Evolutionary conservation across 2,113 vertebrate genomes (phyloP).

Genomic region (Pontoporia blainvillei): DNA sequence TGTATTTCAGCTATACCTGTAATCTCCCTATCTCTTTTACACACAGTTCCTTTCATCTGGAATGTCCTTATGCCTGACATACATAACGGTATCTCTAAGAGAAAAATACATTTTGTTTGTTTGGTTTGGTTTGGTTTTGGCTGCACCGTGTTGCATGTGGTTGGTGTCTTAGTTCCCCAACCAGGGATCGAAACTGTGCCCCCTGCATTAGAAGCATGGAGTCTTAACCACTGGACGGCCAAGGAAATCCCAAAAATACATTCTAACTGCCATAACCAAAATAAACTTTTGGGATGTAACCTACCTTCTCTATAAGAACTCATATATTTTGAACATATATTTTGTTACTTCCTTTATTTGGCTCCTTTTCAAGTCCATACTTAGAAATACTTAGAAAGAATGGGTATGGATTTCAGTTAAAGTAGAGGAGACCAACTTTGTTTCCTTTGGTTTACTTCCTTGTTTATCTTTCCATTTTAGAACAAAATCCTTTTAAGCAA

Average conservation of each 20-base stretch:
- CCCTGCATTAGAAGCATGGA: too few species aligned
- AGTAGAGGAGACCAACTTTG: neutral
- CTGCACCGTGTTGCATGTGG: too few species aligned
- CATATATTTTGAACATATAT: neutral
- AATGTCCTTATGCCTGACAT: neutral
- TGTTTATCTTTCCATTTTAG: constrained; percentile 56
- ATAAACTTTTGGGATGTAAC: neutral
- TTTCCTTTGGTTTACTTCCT: constrained; percentile 39
- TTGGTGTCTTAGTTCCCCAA: too few species aligned
- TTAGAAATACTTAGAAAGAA: constrained; percentile 24
- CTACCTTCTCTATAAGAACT: constrained; percentile 7
- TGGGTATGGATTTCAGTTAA: neutral
- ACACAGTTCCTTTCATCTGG: neutral
- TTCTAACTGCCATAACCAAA: constrained; percentile 31
- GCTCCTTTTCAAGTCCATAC: constrained; percentile 20
- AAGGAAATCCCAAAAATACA: neutral
- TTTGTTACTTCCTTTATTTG: constrained; percentile 11
- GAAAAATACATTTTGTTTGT: constrained; percentile 7
- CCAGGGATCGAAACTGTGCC: too few species aligned
- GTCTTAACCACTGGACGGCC: too few species aligned
- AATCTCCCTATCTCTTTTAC: neutral
- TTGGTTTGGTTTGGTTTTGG: too few species aligned
- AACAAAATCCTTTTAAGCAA: constrained; percentile 52
- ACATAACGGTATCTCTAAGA: neutral
- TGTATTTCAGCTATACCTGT: neutral